phyloP scores from a whole-genome alignment of 2,113 vertebrate genomes.

The Hassar affinis region DNA sequence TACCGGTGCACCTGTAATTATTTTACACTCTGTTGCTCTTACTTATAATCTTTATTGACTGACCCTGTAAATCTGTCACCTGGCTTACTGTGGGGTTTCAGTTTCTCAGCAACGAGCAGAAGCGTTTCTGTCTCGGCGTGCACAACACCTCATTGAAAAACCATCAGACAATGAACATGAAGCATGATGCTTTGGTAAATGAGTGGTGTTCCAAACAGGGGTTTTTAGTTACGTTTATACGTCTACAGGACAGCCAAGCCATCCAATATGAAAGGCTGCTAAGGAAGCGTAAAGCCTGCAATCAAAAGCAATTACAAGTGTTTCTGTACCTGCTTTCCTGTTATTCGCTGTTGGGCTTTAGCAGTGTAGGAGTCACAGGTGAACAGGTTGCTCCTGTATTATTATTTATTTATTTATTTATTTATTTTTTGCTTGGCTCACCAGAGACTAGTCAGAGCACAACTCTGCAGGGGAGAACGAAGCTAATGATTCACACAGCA shows the following conservation, averaged over 20 bases:
- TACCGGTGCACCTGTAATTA: slow-evolving; percentile 17
- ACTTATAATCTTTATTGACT: slow-evolving; percentile 21
- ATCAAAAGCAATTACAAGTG: slow-evolving; percentile 36
- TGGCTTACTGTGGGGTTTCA: slow-evolving; percentile 20
- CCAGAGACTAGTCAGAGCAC: neutral
- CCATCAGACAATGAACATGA: slow-evolving; percentile 33
- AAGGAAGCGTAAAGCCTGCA: slow-evolving; percentile 26
- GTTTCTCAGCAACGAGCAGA: slow-evolving; percentile 45
- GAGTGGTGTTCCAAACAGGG: neutral
- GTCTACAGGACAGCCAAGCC: neutral
- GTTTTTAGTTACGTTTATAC: slow-evolving; percentile 20
- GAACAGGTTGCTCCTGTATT: slow-evolving; percentile 20
- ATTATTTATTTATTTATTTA: neutral
- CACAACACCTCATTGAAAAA: slow-evolving; percentile 26
- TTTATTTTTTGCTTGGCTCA: neutral
- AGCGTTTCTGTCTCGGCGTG: slow-evolving; percentile 10
- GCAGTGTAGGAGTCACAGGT: neutral
- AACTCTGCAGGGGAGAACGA: slow-evolving; percentile 1
- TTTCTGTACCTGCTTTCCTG: slow-evolving; percentile 5
- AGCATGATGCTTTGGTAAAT: neutral
- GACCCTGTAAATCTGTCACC: slow-evolving; percentile 41
- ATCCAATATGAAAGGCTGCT: slow-evolving; percentile 23
- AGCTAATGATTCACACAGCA: slow-evolving; percentile 35
- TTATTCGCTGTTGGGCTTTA: slow-evolving; percentile 3
- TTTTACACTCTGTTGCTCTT: slow-evolving; percentile 7